Conservation (phyloP, 2,797 vertebrate genomes). For the Caiman crocodilus region DNA sequence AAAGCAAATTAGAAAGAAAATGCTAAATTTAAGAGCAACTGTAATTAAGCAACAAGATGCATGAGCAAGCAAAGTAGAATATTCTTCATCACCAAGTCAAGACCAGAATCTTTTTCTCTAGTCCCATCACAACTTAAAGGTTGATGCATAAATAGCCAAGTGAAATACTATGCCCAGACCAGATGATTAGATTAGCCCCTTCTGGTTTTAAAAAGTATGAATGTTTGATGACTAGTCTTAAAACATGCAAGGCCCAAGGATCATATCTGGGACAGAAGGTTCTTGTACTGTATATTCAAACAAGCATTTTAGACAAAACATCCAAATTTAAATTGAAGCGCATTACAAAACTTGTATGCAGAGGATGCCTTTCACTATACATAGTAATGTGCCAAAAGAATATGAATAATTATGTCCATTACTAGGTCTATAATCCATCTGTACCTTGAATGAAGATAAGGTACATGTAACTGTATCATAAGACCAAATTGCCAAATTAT, state of each 20-base stretch:
- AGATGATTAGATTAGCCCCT: not conserved
- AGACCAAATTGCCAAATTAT: not conserved
- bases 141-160: not conserved
- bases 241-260: not conserved
- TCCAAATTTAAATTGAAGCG: not conserved
- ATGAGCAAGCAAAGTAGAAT: not conserved
- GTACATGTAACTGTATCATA: not conserved
- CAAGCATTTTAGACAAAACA: not conserved
- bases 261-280: not conserved
- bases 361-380: not conserved
- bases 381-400: slow-evolving; percentile 47
- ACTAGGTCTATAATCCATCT: not conserved
- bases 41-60: not conserved
- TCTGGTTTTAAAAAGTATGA: not conserved
- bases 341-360: not conserved
- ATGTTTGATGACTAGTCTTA: not conserved
- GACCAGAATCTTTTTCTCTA: not conserved
- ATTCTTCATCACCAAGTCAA: not conserved
- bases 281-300: not conserved
- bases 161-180: not conserved
- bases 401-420: not conserved
- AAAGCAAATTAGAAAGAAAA: not conserved
- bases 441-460: not conserved
- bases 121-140: not conserved
- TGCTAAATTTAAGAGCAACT: not conserved